Evolutionary conservation across 2,797 vertebrate species (phyloP), one percentile per base, ranked within the genome.

Genomic region (Meriones psammophilus): DNA sequence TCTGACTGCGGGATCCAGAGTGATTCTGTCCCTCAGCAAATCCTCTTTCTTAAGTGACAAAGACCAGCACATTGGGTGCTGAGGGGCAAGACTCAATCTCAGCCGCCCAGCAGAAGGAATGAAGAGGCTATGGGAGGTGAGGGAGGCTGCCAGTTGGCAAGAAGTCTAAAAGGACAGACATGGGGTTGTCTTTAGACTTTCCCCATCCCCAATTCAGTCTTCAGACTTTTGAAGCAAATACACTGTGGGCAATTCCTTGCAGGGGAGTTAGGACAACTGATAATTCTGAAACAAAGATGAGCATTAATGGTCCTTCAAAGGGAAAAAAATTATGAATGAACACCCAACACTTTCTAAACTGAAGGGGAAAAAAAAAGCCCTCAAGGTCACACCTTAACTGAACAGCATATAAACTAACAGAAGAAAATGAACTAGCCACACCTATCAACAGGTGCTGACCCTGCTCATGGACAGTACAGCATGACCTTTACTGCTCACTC

Each of bases 321-420:
- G n/a, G 46, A 78, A 78, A 91, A 74, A 71, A 85, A 8, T 22
- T 92, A 33, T 66, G n/a, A 95, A 85, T 79, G 3, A 95, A 54
- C 8, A 60, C 18, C 17, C 60, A 10, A 1, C 69, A 87, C 81
- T 26, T 91, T 88, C 66, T 36, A 36, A 73, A 4, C 2, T 24
- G 22, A 46, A 3, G 9, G 12, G 54, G 33, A 10, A 78, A 30
- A 30, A 33, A 36, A 39, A 64, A 33, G 36, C 10, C 64, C 83
- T 33, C 39, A 81, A 0, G 46, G 6, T 54, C 60, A 28, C n/a
- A 89, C 28, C 50, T 92, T 91, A 89, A 94, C 77, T 88, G 84
- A 94, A 91, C 39, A 81, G 0, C 3, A 85, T 6, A 64, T 22
- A 76, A 79, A 84, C 30, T 50, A 20, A 69, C 24, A 54, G 0